Evolutionary conservation across 2,888 invertebrate species (phyloP), one percentile per base, ranked within the genome.

Genomic region (Pollenia griseotomentosa): DNA sequence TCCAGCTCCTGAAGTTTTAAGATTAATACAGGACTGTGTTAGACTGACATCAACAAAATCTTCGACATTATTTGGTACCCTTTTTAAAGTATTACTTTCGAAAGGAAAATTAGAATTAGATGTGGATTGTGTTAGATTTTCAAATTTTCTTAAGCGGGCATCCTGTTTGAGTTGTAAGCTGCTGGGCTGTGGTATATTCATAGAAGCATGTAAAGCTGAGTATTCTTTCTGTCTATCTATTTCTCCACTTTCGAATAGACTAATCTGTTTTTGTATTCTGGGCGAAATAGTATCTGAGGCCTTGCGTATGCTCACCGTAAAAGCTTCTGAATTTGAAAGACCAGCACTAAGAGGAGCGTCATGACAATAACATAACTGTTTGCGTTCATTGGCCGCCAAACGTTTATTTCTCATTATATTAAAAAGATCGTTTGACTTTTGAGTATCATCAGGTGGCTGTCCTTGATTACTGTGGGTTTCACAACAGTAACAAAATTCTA

Each of bases 51-150:
- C 91, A 40, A 89, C 88, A 66, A 90, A 90, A 65, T 90, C 91
- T 51, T 90, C 90, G 46, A 90, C 89, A 81, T 89, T 90, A 51
- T 89, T 85, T 23, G 90, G 90, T 23, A 89, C 90, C 14, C 91
- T 90, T 77, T 92, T 92, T 12, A 92, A 79, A 0, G 92, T 91
- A 66, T 92, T 91, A 63, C 93, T 92, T 88, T 93, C 92, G 53
- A 92, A 92, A 9, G 93, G 92, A 33, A 93, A 92, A 80, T 92
- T 93, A 5, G 92, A 92, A 77, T 91, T 92, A 16, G 92, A 92
- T 2, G 92, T 90, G n/a, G 92, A 92, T 83, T 92, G 92, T 10
- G 91, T 91, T 2, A 93, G 89, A 73, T 91, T 91, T 82, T 92
- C 93, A 65, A 92, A 91, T 48, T 92, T 92, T 2, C 92, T 91